Evolutionary conservation across 2,113 vertebrate genomes (phyloP).

Genomic region (Hystrix cristata): DNA sequence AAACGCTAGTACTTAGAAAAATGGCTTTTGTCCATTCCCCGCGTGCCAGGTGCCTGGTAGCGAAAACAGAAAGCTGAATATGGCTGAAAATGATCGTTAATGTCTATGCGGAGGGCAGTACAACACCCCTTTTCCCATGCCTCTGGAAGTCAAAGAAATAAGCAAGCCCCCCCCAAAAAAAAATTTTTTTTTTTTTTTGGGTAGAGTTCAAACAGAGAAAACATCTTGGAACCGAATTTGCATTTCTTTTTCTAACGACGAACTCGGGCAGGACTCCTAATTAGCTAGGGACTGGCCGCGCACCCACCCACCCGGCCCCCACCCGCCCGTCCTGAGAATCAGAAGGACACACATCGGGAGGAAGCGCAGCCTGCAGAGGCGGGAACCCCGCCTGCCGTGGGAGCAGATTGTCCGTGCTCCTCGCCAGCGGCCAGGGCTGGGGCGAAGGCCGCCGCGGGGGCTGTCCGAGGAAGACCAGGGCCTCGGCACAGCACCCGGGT

Average conservation of each 20-base stretch:
- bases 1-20: slow-evolving; percentile 71
- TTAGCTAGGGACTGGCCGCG: neutral
- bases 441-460: neutral
- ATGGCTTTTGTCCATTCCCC: slow-evolving; percentile 72
- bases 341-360: neutral
- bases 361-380: neutral
- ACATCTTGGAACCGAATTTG: neutral
- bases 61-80: slow-evolving; percentile 29
- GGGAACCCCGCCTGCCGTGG: neutral
- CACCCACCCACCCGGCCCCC: neutral
- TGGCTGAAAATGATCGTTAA: slow-evolving; percentile 64
- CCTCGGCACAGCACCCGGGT: neutral
- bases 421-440: neutral
- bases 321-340: neutral
- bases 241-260: neutral
- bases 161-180: neutral
- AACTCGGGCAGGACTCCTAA: neutral
- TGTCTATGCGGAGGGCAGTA: neutral
- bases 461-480: neutral
- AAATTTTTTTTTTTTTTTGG: neutral
- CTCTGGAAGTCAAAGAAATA: slow-evolving; percentile 63
- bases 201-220: slow-evolving; percentile 18
- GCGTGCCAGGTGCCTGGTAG: slow-evolving; percentile 49
- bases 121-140: neutral
- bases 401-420: neutral